Evolutionary conservation across 1,140 invertebrate genomes (phyloP).

Genomic region (Campoletis sonorensis): DNA sequence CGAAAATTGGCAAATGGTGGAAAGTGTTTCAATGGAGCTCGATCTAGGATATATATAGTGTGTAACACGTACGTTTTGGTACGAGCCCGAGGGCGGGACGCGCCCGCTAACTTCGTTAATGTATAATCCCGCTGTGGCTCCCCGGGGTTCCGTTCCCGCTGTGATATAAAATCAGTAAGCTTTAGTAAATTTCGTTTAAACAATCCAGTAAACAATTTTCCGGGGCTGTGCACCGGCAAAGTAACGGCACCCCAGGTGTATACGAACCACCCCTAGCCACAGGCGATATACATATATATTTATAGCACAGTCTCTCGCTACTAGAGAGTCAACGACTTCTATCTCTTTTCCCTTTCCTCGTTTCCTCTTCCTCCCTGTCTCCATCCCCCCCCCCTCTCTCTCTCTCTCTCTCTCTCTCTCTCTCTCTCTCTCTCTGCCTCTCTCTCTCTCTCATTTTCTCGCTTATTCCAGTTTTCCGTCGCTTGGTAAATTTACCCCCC

Average conservation of each 20-base stretch:
- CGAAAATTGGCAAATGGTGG: neutral
- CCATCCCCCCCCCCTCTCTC: neutral
- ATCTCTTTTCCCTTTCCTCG: neutral
- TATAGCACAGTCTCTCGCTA: neutral
- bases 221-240: conserved; percentile 73
- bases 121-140: conserved; percentile 73
- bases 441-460: neutral
- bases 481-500: conserved; percentile 1
- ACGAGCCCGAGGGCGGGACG: conserved; percentile 16
- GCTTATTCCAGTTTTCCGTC: neutral
- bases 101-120: conserved; percentile 73
- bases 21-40: neutral
- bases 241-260: conserved; percentile 74
- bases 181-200: conserved; percentile 77
- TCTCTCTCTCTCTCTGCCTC: neutral
- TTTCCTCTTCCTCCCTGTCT: neutral
- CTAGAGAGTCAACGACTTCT: neutral
- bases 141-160: conserved; percentile 70
- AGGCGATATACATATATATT: neutral
- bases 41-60: neutral
- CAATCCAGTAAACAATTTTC: conserved; percentile 77
- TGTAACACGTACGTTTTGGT: neutral
- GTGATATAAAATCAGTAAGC: conserved; percentile 77
- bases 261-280: conserved; percentile 51
- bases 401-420: conserved; percentile 15